Percentiles rank a stretch among this genome's conserved stretches.
phyloP scores from a whole-genome alignment of 2,888 invertebrate genomes.

The Fissipunctia ypsillon region DNA sequence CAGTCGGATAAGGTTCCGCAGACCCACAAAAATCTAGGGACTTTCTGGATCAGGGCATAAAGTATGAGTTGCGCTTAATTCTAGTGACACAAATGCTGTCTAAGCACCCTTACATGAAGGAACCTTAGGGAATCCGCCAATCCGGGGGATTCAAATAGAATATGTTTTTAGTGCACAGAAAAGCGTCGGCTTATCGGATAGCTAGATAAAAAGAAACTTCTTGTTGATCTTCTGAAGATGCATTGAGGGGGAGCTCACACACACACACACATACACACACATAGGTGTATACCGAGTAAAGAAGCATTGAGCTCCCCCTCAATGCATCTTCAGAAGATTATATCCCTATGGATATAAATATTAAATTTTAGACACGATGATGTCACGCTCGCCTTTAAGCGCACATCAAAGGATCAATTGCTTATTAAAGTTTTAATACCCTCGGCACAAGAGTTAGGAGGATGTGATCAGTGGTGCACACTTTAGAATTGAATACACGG shows the following conservation, averaged over 20 bases:
- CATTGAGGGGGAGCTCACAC: no score
- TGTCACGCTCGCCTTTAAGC: constrained; percentile 2
- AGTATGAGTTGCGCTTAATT: neutral
- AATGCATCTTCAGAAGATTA: no score
- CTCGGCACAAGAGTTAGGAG: constrained; percentile 3
- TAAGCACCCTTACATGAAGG: neutral
- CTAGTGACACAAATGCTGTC: neutral
- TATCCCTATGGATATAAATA: constrained; percentile 48
- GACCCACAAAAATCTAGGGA: neutral
- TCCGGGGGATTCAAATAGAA: neutral
- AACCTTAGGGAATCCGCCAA: neutral
- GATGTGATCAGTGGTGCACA: neutral
- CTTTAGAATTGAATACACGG: constrained; percentile 4
- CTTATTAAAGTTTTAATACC: constrained; percentile 43
- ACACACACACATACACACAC: no score
- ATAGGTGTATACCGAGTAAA: no score
- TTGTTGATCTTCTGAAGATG: constrained; percentile 5
- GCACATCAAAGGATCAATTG: constrained; percentile 36
- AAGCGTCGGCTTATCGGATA: neutral
- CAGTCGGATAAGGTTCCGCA: neutral
- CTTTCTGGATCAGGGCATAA: neutral
- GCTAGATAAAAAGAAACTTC: neutral
- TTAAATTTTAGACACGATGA: constrained; percentile 23
- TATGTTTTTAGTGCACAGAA: neutral
- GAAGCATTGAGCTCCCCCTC: no score